Base-by-base conservation (phyloP, 2,797 vertebrate genomes). In the Nyctibius grandis region DNA sequence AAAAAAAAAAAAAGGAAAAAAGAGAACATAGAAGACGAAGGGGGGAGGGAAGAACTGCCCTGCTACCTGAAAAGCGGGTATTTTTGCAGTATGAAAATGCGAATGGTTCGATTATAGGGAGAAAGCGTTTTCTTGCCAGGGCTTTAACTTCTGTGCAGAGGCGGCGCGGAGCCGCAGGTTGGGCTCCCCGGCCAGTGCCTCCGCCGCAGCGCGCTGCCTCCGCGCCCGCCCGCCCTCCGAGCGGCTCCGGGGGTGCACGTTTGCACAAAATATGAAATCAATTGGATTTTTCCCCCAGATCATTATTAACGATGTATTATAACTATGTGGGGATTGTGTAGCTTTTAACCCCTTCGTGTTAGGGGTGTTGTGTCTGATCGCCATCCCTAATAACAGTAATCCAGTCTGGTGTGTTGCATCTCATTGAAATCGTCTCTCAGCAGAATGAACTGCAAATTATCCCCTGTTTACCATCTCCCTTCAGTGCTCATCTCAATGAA, bases 401-500 rank as follows among this genome's bases (percentile, higher is more conserved):
- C 91, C 88, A 69, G 96, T 93, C 97, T 95, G 68, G 95, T 93
- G 86, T 42, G 91, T 75, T 97, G 98, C 98, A 98, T 98, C 98
- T 98, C 98, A 98, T 98, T 98, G 98, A 97, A 98, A 98, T 97
- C 87, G 98, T 98, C 98, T 98, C 97, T 95, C 97, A 94, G 98
- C 98, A 98, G 97, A 97, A 98, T 98, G 98, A 97, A 97, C 98
- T 98, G 98, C 98, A 98, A 98, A 98, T 99, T 98, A 98, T 92
- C 97, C 98, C 90, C 98, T 98, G 98, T 98, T 98, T 98, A 98
- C 98, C 98, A 98, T 98, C 98, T 98, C 98, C 98, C 98, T 98
- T 97, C 98, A 97, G 98, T 97, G 98, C 97, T 98, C 98, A 98
- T 98, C 98, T 98, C 98, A 98, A 98, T 98, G 98, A 98, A 98